Percentiles rank a stretch among this genome's conserved stretches.
Evolutionary conservation across 2,888 invertebrate species (phyloP).

Genomic region (Oscheius sp.): DNA sequence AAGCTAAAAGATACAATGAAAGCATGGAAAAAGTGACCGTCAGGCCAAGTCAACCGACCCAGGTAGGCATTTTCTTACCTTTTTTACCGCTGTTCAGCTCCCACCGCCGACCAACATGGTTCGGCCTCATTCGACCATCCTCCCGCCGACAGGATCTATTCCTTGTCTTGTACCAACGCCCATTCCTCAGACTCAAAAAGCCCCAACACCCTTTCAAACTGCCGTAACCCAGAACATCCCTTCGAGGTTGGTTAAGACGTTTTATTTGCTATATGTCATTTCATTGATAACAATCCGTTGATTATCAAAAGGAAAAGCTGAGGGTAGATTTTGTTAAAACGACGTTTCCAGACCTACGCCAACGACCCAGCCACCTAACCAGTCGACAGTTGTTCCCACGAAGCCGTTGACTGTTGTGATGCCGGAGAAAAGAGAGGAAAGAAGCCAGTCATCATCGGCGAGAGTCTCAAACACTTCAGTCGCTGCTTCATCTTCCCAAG

Average conservation of each 20-base stretch:
- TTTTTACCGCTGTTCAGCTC: background rate
- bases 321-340: too few species aligned
- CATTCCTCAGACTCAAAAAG: background rate
- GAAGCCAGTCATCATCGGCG: background rate
- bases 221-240: background rate
- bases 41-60: background rate
- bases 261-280: constrained; percentile 24
- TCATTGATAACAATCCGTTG: background rate
- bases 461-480: background rate
- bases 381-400: constrained; percentile 3
- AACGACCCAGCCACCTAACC: constrained; percentile 22
- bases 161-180: constrained; percentile 27
- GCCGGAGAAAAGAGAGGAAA: background rate
- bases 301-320: background rate
- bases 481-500: background rate
- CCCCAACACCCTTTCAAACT: background rate
- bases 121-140: constrained; percentile 23
- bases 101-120: background rate
- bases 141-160: background rate
- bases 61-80: background rate
- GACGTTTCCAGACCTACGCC: background rate
- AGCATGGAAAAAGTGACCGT: constrained; percentile 22
- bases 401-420: constrained; percentile 20
- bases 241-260: background rate
- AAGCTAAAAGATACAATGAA: constrained; percentile 27